phyloP scores from a whole-genome alignment of 2,113 vertebrate species.

The Leiothrix lutea region DNA sequence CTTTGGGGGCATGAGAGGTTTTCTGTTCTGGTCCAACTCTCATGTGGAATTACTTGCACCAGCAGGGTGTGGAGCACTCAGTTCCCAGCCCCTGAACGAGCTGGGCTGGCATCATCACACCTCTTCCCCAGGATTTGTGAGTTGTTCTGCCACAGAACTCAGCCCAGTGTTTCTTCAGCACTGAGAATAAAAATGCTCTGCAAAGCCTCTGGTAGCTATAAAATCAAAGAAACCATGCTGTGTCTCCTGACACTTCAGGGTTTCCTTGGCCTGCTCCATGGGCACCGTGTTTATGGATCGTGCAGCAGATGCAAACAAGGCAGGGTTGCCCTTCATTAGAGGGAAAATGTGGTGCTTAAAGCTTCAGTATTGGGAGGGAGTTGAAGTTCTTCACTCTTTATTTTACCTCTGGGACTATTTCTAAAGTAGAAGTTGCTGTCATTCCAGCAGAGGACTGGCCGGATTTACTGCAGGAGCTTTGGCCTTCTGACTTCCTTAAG shows the following conservation, averaged over 20 bases:
- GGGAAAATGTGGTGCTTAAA: background rate
- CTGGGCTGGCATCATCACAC: background rate
- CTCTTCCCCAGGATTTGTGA: background rate
- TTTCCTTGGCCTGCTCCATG: background rate
- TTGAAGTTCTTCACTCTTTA: background rate
- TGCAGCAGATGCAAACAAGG: background rate
- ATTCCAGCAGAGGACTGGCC: background rate
- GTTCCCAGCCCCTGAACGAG: background rate
- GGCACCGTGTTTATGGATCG: background rate
- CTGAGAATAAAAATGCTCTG: background rate
- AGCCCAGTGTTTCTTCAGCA: background rate
- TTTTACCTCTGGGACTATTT: background rate
- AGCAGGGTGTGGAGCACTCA: background rate
- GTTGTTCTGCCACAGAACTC: background rate
- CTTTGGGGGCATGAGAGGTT: background rate
- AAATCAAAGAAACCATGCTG: background rate
- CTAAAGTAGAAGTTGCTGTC: background rate
- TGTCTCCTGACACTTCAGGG: background rate
- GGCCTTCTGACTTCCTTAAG: background rate
- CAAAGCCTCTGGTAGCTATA: background rate
- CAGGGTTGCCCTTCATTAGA: background rate
- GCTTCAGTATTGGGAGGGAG: background rate
- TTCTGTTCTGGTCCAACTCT: background rate
- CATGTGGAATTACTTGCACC: background rate
- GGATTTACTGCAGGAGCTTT: background rate